Conservation (phyloP, 2,888 invertebrate genomes). For the Tenthredo distinguenda region DNA sequence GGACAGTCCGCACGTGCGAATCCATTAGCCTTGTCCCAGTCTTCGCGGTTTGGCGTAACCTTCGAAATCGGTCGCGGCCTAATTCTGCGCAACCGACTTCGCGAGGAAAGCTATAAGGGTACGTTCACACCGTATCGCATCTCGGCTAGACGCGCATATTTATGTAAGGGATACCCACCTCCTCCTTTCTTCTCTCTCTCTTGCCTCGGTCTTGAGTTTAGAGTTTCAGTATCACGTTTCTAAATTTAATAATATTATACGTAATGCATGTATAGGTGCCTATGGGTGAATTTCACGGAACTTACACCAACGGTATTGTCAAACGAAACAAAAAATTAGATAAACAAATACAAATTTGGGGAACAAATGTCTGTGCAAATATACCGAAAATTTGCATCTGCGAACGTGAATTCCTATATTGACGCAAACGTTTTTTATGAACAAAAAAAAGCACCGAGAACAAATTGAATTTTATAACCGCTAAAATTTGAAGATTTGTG, state of each 20-base stretch:
- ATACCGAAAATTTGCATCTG: neutral
- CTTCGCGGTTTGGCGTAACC: constrained; percentile 40
- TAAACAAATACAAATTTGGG: neutral
- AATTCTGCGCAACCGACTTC: constrained; percentile 27
- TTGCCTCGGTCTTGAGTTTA: neutral
- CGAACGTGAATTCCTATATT: neutral
- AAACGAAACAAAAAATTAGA: neutral
- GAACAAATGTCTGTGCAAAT: neutral
- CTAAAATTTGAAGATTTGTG: constrained; percentile 14
- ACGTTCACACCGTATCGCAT: constrained; percentile 18
- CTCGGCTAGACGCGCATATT: constrained; percentile 8
- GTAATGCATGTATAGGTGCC: neutral
- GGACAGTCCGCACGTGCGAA: constrained; percentile 48
- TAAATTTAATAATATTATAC: constrained; percentile 1
- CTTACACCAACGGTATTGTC: neutral
- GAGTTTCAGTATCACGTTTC: constrained; percentile 26
- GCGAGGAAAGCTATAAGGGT: constrained; percentile 33
- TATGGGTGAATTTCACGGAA: neutral
- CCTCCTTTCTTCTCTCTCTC: neutral
- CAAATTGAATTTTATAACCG: neutral
- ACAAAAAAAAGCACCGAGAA: neutral
- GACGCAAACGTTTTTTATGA: neutral
- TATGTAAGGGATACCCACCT: constrained; percentile 29
- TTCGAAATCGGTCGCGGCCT: constrained; percentile 54
- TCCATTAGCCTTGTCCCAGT: constrained; percentile 54